Conservation (phyloP, 2,797 vertebrate genomes). For the Clarias fuscus region DNA sequence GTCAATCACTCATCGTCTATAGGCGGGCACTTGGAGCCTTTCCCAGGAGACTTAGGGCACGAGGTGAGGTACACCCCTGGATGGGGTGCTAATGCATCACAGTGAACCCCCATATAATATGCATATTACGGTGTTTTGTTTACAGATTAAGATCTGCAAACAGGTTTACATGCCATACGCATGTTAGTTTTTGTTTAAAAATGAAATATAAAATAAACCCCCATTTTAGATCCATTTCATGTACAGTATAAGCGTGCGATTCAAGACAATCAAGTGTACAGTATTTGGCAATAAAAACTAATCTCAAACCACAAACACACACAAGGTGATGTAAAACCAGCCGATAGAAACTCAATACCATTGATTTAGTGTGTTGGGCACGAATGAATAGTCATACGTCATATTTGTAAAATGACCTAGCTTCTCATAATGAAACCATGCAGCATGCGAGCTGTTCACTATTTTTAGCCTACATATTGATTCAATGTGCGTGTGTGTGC, state of each 20-base stretch:
- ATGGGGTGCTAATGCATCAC: too few species aligned
- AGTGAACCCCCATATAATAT: not conserved
- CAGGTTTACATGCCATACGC: not conserved
- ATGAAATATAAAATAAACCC: not conserved
- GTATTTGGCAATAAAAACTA: not conserved
- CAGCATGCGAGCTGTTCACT: constrained; percentile 36
- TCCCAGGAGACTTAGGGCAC: too few species aligned
- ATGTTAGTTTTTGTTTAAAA: not conserved
- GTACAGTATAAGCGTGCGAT: not conserved
- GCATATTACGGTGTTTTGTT: not conserved
- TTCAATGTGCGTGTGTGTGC: constrained; percentile 19
- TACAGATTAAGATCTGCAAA: not conserved
- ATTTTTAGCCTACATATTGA: constrained; percentile 50
- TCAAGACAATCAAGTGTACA: not conserved
- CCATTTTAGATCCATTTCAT: not conserved
- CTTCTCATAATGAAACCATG: constrained; percentile 42
- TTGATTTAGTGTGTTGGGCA: not conserved
- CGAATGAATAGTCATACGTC: constrained; percentile 3
- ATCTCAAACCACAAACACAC: not conserved
- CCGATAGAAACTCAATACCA: constrained; percentile 20
- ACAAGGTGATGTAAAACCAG: not conserved
- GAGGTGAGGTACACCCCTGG: too few species aligned
- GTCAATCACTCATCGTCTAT: not conserved
- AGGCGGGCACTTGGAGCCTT: too few species aligned
- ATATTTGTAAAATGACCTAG: constrained; percentile 31